These are phyloP conservation scores for Rhingia rostrata DNA, from an alignment of 2,888 invertebrate genomes.

Conservation along the genomic window DNA sequence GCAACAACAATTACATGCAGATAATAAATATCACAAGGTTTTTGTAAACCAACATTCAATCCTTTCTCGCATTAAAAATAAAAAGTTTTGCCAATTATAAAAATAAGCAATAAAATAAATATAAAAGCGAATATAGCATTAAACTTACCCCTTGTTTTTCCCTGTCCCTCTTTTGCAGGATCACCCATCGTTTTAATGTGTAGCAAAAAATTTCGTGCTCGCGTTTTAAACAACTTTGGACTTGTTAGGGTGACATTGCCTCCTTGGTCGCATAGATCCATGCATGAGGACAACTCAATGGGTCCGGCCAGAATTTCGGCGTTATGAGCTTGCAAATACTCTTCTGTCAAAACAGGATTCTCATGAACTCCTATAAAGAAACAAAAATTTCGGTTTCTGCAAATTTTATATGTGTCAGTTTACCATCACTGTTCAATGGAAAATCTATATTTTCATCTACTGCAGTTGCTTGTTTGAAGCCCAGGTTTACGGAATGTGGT, in stretches of 20 bases:
- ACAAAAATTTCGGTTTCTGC: conserved; percentile 78
- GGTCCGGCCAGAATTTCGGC: conserved; percentile 96
- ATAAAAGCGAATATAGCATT: neutral
- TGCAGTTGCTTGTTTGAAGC: conserved; percentile 81
- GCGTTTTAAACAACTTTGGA: conserved; percentile 90
- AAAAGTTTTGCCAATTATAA: neutral
- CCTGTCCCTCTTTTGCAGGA: conserved; percentile 85
- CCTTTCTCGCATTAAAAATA: neutral
- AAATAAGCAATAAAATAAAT: conserved; percentile 26
- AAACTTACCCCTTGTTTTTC: conserved; percentile 81
- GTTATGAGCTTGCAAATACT: conserved; percentile 93
- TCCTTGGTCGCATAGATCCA: conserved; percentile 93
- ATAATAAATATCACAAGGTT: no score
- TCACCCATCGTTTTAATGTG: conserved; percentile 89
- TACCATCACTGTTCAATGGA: conserved; percentile 76
- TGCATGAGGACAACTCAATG: conserved; percentile 89
- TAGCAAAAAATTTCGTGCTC: conserved; percentile 90
- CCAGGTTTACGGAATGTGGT: conserved; percentile 82
- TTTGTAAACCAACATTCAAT: no score
- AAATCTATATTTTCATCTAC: conserved; percentile 82
- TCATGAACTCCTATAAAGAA: conserved; percentile 83
- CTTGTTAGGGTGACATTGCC: conserved; percentile 94
- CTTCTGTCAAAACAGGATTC: conserved; percentile 90
- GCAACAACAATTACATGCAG: no score
- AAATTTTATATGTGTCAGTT: conserved; percentile 76